Base-by-base conservation (phyloP, 2,797 vertebrate genomes). In the Simalia tracyae region DNA sequence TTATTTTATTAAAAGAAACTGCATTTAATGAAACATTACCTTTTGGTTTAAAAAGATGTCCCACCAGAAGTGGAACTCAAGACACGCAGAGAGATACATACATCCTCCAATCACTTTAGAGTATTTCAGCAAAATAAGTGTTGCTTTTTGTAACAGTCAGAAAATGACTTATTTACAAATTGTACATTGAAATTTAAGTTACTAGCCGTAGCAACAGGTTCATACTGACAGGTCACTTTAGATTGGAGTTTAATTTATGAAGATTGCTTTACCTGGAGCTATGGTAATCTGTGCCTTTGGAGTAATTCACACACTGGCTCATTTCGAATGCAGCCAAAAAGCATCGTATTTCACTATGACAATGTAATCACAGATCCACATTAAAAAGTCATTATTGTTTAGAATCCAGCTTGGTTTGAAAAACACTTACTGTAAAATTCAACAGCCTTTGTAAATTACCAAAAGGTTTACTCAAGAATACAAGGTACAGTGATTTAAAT, bases 371-470 rank as follows among this genome's bases (percentile, higher is more conserved):
- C 98, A 98, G 98, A 98, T 98, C 98, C 98, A 98, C 99, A 99
- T 99, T 99, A 99, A 99, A 99, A 99, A 99, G 99, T 99, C 99
- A 99, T 99, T 99, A 99, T 99, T 99, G 99, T 99, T 99, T 99
- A 99, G 99, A 99, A 99, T 99, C 97, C 95, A 97, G 98, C 98
- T 98, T 98, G 98, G 98, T 97, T 98, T 98, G 98, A 98, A 99
- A 99, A 99, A 99, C 98, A 99, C 98, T 98, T 98, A 97, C 98
- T 98, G 98, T 98, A 98, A 98, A 98, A 98, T 98, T 98, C 97
- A 98, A 98, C 98, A 98, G 98, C 98, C 98, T 98, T 98, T 98
- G 98, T 98, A 98, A 98, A 98, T 99, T 98, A 98, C 98, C 95
- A 87, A 96, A 97, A 98, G 98, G 98, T 99, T 99, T 99, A 98